Percentiles rank a stretch among this genome's conserved stretches.
phyloP scores from a whole-genome alignment of 2,888 invertebrate species.

The Caenorhabditis sp. region DNA sequence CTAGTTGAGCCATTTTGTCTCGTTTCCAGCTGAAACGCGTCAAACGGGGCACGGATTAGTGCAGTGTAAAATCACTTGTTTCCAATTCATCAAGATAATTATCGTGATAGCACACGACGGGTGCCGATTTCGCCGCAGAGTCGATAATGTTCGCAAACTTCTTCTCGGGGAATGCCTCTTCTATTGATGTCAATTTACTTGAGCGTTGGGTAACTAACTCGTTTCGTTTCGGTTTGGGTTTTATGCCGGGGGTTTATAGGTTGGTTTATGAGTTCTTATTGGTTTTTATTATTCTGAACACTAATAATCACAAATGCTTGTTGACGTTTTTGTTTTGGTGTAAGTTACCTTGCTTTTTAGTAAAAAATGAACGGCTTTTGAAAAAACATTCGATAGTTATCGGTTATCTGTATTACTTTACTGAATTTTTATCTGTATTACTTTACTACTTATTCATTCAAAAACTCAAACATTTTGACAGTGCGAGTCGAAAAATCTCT shows the following conservation, averaged over 20 bases:
- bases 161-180: not conserved
- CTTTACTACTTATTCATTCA: too few relatives aligned
- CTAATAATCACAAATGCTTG: not conserved
- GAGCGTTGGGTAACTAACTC: not conserved
- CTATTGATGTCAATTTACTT: conserved; percentile 3
- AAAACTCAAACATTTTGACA: too few relatives aligned
- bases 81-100: conserved; percentile 59
- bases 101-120: conserved; percentile 50
- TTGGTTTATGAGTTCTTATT: conserved; percentile 1
- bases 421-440: too few relatives aligned
- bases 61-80: conserved; percentile 60
- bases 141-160: conserved; percentile 30
- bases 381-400: too few relatives aligned
- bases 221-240: not conserved
- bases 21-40: conserved; percentile 27
- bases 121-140: conserved; percentile 42
- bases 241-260: not conserved
- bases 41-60: conserved; percentile 15
- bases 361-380: too few relatives aligned
- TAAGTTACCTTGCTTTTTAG: too few relatives aligned
- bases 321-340: not conserved
- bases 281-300: not conserved
- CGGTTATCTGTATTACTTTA: too few relatives aligned
- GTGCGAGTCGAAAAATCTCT: too few relatives aligned
- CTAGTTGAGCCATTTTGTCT: not conserved